Evolutionary conservation across 1,140 invertebrate genomes (phyloP).

Genomic region (Saccostrea cuccullata): DNA sequence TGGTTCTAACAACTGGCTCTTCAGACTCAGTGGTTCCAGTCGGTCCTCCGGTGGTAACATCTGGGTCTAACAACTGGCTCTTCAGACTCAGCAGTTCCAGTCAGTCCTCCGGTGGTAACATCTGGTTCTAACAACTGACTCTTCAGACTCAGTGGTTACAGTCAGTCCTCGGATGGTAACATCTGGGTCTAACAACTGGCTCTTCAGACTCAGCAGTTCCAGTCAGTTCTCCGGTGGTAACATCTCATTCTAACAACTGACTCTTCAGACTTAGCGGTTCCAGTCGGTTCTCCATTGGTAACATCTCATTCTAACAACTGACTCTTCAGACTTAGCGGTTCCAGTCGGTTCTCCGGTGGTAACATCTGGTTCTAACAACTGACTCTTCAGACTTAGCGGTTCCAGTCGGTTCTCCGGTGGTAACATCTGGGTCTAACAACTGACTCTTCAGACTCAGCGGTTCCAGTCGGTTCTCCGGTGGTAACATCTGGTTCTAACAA

Average conservation of each 20-base stretch:
- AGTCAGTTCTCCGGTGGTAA: conserved; percentile 86
- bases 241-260: background rate
- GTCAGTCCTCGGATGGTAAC: conserved; percentile 86
- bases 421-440: conserved; percentile 75
- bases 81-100: too few species aligned
- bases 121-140: background rate
- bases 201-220: too few species aligned
- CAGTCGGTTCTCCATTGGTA: conserved; percentile 86
- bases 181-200: background rate
- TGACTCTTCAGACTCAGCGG: too few species aligned
- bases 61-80: background rate
- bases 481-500: conserved; percentile 79
- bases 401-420: conserved; percentile 84
- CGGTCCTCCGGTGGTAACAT: conserved; percentile 86
- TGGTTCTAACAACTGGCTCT: background rate
- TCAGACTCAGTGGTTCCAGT: too few species aligned
- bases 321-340: too few species aligned
- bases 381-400: too few species aligned
- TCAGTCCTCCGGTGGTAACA: conserved; percentile 86
- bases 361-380: conserved; percentile 75
- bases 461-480: conserved; percentile 83
- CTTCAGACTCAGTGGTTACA: too few species aligned
- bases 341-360: conserved; percentile 84
- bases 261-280: too few species aligned
- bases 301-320: conserved; percentile 46